phyloP scores from a whole-genome alignment of 1,140 invertebrate genomes.

The Drosophila melanogaster region DNA sequence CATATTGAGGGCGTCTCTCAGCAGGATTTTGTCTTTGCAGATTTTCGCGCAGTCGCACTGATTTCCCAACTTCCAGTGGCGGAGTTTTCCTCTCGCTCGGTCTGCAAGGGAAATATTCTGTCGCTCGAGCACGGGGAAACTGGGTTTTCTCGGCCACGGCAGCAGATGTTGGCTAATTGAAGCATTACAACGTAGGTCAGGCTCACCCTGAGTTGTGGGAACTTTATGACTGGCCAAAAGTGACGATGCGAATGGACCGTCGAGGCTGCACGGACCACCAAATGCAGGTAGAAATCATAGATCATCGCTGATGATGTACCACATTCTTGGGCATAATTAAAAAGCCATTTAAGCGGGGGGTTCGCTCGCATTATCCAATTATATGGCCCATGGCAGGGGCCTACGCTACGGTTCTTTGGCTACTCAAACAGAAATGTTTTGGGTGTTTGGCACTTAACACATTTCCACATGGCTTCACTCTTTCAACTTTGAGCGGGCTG shows the following conservation, averaged over 20 bases:
- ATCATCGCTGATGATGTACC: constrained; percentile 1
- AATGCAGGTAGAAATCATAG: constrained; percentile 17
- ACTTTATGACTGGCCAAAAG: constrained; percentile 57
- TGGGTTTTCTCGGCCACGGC: constrained; percentile 39
- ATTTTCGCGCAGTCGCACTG: constrained; percentile 50
- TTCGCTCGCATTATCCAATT: constrained; percentile 19
- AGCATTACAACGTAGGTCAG: constrained; percentile 71
- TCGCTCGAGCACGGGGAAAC: constrained; percentile 34
- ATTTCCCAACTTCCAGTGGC: constrained; percentile 42
- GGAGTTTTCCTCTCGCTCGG: constrained; percentile 8
- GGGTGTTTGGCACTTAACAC: constrained; percentile 53
- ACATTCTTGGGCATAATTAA: constrained; percentile 55
- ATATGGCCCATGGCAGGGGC: constrained; percentile 18
- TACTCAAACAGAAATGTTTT: constrained; percentile 13
- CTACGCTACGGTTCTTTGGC: constrained; percentile 7
- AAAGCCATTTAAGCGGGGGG: constrained; percentile 52
- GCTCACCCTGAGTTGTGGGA: constrained; percentile 46
- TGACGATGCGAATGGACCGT: constrained; percentile 17
- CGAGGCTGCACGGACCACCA: neutral
- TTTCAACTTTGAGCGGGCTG: constrained; percentile 16
- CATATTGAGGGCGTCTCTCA: constrained; percentile 31
- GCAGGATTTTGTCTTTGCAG: constrained; percentile 9
- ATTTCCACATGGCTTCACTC: constrained; percentile 55
- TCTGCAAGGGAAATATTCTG: constrained; percentile 52
- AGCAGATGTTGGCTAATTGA: constrained; percentile 66